phyloP scores from a whole-genome alignment of 2,797 vertebrate species.

The Xerus rutilus region DNA sequence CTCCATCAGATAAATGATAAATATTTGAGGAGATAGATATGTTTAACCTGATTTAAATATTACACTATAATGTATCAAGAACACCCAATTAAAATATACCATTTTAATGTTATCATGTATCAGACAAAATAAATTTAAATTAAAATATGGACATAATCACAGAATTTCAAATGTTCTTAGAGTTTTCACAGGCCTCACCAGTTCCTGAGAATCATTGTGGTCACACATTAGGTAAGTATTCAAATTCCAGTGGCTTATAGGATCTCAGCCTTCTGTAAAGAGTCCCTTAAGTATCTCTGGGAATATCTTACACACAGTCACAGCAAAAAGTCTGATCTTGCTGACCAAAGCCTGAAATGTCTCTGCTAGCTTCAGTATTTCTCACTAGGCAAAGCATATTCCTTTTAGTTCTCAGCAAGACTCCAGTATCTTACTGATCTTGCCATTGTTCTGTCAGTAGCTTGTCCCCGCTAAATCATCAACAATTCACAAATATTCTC shows the following conservation, averaged over 20 bases:
- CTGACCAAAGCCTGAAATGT: neutral
- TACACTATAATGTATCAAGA: neutral
- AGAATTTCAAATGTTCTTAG: conserved; percentile 7
- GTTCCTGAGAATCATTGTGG: conserved; percentile 36
- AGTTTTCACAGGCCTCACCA: neutral
- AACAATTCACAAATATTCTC: neutral
- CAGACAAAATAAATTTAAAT: neutral
- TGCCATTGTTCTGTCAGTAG: neutral
- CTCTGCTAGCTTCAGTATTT: neutral
- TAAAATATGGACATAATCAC: neutral
- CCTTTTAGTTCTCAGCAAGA: neutral
- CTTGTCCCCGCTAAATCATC: neutral
- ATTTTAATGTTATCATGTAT: neutral
- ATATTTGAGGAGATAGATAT: neutral
- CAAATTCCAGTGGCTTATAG: neutral
- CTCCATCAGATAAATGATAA: neutral
- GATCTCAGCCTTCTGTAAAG: neutral
- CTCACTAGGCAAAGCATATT: neutral
- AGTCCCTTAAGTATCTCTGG: neutral
- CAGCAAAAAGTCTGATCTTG: neutral
- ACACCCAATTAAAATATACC: neutral
- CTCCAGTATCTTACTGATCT: neutral
- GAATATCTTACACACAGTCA: neutral
- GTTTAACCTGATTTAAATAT: too few species aligned
- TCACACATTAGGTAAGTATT: neutral